A percentile compares a stretch with the other conserved stretches of the same genome.
These are phyloP conservation scores for Drosophila mimetica DNA, from an alignment of 2,888 invertebrate species.

Conservation along the genomic window DNA sequence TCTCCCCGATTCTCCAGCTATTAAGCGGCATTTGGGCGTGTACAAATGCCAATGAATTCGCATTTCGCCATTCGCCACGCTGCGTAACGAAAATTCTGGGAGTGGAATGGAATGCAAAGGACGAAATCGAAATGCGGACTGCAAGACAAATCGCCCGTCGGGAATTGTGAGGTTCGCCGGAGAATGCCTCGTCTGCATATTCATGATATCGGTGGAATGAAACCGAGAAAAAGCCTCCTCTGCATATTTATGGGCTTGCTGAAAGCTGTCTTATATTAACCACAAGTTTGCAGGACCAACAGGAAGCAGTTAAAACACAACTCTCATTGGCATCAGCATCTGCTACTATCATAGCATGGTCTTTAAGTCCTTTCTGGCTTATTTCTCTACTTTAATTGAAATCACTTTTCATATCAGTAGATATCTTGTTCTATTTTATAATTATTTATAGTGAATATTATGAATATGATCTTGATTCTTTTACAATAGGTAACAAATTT, in stretches of 20 bases:
- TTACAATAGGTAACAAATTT: no score
- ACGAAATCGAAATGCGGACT: conserved; percentile 16
- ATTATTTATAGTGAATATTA: no score
- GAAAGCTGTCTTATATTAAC: conserved; percentile 12
- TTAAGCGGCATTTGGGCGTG: conserved; percentile 54
- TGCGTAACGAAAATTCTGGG: conserved; percentile 41
- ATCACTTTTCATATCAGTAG: not conserved
- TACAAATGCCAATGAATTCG: conserved; percentile 63
- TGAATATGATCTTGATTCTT: no score
- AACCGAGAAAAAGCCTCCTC: not conserved
- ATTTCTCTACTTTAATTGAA: not conserved
- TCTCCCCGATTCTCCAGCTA: conserved; percentile 2
- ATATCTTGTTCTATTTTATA: no score
- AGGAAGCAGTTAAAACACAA: conserved; percentile 11
- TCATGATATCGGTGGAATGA: conserved; percentile 20
- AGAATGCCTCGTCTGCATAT: conserved; percentile 36
- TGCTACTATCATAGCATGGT: not conserved
- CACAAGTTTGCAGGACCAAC: conserved; percentile 3
- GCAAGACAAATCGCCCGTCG: conserved; percentile 39
- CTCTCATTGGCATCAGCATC: conserved; percentile 9
- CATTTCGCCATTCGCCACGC: conserved; percentile 64
- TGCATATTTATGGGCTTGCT: conserved; percentile 30
- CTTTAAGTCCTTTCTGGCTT: not conserved
- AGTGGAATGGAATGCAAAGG: conserved; percentile 25
- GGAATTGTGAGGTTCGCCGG: conserved; percentile 36